Evolutionary conservation across 2,113 vertebrate species (phyloP).

Genomic region (Diphyllodes magnificus): DNA sequence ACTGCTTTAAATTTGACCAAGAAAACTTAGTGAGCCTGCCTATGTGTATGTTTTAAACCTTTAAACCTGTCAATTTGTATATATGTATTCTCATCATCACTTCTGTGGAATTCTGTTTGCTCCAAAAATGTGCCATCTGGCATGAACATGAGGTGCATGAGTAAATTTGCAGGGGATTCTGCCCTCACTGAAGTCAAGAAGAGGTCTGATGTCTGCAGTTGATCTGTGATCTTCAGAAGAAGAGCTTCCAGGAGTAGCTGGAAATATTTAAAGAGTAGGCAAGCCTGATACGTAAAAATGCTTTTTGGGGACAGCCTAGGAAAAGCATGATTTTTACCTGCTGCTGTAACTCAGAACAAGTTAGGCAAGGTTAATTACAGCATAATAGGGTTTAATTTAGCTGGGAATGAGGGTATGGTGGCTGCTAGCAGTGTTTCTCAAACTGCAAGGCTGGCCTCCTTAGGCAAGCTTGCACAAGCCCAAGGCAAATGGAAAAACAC

Average conservation of each 20-base stretch:
- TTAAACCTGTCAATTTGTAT: not conserved
- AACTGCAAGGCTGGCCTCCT: slow-evolving; percentile 46
- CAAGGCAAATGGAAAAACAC: slow-evolving; percentile 59
- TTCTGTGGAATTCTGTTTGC: not conserved
- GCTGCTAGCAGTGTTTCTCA: slow-evolving; percentile 62
- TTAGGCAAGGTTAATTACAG: slow-evolving; percentile 65
- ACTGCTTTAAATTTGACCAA: not conserved
- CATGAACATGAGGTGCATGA: fast-evolving
- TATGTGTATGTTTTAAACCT: not conserved
- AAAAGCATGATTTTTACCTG: slow-evolving; percentile 33
- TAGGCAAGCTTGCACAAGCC: slow-evolving; percentile 67
- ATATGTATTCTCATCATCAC: not conserved
- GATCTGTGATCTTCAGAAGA: not conserved
- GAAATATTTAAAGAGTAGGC: slow-evolving; percentile 2
- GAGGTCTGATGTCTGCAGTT: not conserved
- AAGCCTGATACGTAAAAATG: not conserved
- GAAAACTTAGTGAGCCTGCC: not conserved
- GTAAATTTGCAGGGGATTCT: not conserved
- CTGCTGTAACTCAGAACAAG: slow-evolving; percentile 58
- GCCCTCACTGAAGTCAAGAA: not conserved
- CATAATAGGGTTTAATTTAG: slow-evolving; percentile 64
- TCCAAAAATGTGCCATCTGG: not conserved
- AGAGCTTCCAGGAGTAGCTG: not conserved
- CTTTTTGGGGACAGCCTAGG: not conserved
- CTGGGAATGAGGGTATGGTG: slow-evolving; percentile 58